These are phyloP conservation scores for Temnothorax curvispinosus DNA, from an alignment of 1,140 invertebrate species.

Conservation along the genomic window DNA sequence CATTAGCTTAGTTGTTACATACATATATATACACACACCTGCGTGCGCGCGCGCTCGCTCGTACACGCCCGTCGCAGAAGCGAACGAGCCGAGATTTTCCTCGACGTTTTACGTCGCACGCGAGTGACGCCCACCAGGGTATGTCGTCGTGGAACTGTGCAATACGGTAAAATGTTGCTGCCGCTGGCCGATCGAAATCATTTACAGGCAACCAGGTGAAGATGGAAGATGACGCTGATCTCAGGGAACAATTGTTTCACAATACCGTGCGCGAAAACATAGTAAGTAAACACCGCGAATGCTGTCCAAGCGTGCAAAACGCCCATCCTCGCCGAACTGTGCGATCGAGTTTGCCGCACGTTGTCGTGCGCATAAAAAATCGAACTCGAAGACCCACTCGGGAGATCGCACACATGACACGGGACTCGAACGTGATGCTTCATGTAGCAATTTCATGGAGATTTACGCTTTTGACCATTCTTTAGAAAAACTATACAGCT, in stretches of 20 bases:
- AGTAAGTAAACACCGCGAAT: slow-evolving; percentile 88
- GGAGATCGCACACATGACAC: neutral
- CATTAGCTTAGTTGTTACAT: no score
- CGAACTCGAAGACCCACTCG: no score
- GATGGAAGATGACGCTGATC: slow-evolving; percentile 90
- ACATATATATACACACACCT: neutral
- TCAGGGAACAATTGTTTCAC: slow-evolving; percentile 95
- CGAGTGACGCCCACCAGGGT: neutral
- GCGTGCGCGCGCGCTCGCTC: neutral
- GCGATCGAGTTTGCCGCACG: neutral
- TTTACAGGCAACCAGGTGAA: slow-evolving; percentile 82
- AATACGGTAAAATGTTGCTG: slow-evolving; percentile 75
- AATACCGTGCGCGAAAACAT: slow-evolving; percentile 97
- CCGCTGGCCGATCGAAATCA: slow-evolving; percentile 70
- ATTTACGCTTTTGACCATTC: no score
- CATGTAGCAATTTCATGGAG: no score
- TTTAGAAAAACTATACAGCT: no score
- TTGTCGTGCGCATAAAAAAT: neutral
- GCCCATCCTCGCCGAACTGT: neutral
- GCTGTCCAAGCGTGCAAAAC: neutral
- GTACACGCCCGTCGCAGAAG: neutral
- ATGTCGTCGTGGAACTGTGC: neutral
- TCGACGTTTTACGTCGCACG: neutral
- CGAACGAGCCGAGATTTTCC: neutral
- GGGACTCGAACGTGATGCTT: no score